Base-by-base conservation (phyloP, 2,113 vertebrate genomes). In the Sylvietta virens region DNA sequence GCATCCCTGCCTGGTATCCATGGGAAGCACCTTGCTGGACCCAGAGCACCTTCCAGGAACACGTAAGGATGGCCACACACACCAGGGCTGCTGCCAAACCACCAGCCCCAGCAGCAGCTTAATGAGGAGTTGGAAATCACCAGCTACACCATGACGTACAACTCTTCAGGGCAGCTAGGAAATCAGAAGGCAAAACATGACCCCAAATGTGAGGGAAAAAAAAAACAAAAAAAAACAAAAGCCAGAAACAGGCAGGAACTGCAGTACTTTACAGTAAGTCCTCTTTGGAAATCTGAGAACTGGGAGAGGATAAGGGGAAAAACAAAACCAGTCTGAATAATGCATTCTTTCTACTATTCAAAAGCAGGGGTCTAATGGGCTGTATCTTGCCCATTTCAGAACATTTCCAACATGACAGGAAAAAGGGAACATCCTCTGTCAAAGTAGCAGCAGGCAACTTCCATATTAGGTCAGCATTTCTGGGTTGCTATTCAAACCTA, bases 381-480 rank as follows among this genome's bases (percentile, higher is more conserved):
- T 83, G 84, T n/a, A 86, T 81, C 74, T 93, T 91, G 91, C 86
- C 67, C 91, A 51, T 67, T 76, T 69, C 60, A 76, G 73, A 93
- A 92, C 60, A 58, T 62, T 78, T 83, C 80, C 54, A 56, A 77
- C 93, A 94, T 44, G 64, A 89, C 80, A 96, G 70, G 65, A 66
- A 93, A 81, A 69, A 82, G 23, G 66, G 83, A 91, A 92, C 83
- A 88, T 90, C 91, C 80, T 48, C 95, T 72, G 80, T 84, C 64
- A 86, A 91, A 92, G 71, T 2, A 94, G 62, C 82, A 95, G 94
- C 89, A 92, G 85, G 85, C 86, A 85, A 42, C 53, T 93, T 92
- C 96, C 96, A 97, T 97, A 97, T 96, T 97, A 92, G 94, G 96
- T 45, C 90, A 96, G 61, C 44, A 89, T 64, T 79, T 83, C 89